These are phyloP conservation scores for Ophiothrix spiculata DNA, from an alignment of 35 echinoderm and acorn worm species.

Conservation along the genomic window DNA sequence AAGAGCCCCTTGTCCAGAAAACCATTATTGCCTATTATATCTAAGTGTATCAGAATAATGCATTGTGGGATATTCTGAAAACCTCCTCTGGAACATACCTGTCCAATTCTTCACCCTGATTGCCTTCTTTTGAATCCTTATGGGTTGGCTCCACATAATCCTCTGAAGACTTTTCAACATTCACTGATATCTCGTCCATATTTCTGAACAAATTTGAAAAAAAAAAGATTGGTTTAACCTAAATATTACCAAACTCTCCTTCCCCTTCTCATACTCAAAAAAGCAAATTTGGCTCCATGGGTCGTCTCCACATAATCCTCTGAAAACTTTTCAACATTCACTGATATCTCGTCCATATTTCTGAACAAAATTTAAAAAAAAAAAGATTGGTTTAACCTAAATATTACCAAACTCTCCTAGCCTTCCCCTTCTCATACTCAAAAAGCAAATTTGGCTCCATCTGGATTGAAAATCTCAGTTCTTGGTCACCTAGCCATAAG, in stretches of 20 bases:
- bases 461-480: neutral
- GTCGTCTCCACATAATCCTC: neutral
- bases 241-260: no score
- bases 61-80: no score
- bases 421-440: no score
- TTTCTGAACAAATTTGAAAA: neutral
- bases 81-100: no score
- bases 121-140: neutral
- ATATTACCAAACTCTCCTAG: no score
- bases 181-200: neutral
- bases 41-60: no score
- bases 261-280: no score
- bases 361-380: neutral
- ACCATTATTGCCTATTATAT: no score
- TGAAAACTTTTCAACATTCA: neutral
- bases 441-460: neutral
- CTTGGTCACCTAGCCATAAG: neutral
- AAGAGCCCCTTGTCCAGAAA: no score
- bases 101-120: constrained; percentile 2
- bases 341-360: constrained; percentile 6
- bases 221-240: no score
- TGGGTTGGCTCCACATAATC: neutral
- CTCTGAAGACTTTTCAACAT: neutral
- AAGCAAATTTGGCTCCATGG: neutral
- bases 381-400: no score